phyloP scores from a whole-genome alignment of 2,888 invertebrate genomes.

The Rhagonycha fulva region DNA sequence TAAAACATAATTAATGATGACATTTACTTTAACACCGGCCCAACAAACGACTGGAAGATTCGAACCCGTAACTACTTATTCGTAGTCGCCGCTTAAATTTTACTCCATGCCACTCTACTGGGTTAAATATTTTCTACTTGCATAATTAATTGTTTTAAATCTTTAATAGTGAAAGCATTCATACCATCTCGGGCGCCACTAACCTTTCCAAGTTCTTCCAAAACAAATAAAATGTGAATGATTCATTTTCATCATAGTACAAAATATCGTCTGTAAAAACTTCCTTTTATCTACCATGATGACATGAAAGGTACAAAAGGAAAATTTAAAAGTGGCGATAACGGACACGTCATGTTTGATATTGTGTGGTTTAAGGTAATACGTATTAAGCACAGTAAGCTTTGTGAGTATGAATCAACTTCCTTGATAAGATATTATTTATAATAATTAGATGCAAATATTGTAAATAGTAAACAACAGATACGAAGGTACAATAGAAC shows the following conservation, averaged over 20 bases:
- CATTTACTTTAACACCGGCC: too few relatives aligned
- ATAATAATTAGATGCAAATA: constrained; percentile 25
- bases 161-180: too few relatives aligned
- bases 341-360: constrained; percentile 21
- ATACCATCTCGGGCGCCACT: not conserved
- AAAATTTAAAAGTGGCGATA: not conserved
- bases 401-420: constrained; percentile 26
- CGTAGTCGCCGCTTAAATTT: too few relatives aligned
- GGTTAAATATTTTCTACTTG: too few relatives aligned
- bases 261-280: not conserved
- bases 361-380: constrained; percentile 25
- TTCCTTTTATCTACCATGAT: not conserved
- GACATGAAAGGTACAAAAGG: not conserved
- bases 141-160: too few relatives aligned
- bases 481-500: constrained; percentile 24
- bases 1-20: too few relatives aligned
- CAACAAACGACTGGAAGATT: too few relatives aligned
- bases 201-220: not conserved
- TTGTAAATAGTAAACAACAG: constrained; percentile 20
- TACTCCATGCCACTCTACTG: too few relatives aligned
- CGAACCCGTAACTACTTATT: too few relatives aligned
- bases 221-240: not conserved
- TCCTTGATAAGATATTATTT: constrained; percentile 27
- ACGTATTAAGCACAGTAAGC: constrained; percentile 1
- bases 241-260: not conserved